Conservation (phyloP, 2,113 vertebrate genomes). For the Hemiscyllium ocellatum region DNA sequence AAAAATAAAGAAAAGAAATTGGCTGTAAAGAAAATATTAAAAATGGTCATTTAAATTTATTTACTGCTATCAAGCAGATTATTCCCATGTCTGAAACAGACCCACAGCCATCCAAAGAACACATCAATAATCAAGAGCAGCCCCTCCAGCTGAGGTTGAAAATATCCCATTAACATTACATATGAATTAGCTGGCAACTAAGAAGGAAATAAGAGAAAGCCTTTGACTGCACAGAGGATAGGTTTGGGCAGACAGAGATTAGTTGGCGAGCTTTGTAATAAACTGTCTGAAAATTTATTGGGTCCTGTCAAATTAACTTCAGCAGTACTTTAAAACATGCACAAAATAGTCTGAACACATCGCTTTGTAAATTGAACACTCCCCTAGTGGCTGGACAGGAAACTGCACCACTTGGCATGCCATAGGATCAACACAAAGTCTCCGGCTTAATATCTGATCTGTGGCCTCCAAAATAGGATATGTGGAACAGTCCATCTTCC, state of each 20-base stretch:
- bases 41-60: background rate
- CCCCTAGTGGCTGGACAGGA: background rate
- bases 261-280: conserved; percentile 27
- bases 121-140: conserved; percentile 23
- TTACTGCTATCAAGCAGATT: conserved; percentile 3
- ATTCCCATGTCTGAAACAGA: background rate
- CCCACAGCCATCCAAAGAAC: conserved; percentile 16
- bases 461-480: background rate
- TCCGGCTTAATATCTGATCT: background rate
- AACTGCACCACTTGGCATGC: background rate
- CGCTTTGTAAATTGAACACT: background rate
- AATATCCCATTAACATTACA: conserved; percentile 29
- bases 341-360: background rate
- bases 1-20: background rate
- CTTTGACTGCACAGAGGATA: background rate
- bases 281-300: conserved; percentile 33
- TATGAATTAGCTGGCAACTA: conserved; percentile 28
- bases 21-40: background rate
- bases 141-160: background rate
- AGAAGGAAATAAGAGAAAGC: conserved; percentile 30
- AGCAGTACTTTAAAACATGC: background rate
- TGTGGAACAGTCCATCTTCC: no score
- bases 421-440: background rate
- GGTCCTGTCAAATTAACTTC: conserved; percentile 18
- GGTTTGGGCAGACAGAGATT: conserved; percentile 30